These are phyloP conservation scores for Agriopis leucophaearia DNA, from an alignment of 2,888 invertebrate species.

Conservation along the genomic window DNA sequence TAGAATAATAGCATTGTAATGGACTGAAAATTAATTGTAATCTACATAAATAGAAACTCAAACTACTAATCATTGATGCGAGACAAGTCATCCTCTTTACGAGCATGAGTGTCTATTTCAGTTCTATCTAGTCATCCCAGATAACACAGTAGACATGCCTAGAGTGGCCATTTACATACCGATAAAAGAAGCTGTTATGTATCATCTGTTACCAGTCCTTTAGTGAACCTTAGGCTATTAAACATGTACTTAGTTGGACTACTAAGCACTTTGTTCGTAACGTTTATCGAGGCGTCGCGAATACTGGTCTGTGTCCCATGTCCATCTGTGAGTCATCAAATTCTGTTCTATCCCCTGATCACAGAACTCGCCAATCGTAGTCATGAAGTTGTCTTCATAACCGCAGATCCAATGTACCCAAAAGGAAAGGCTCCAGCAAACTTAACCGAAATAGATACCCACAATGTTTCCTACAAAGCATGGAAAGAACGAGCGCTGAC, in stretches of 20 bases:
- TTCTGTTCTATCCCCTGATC: conserved; percentile 10
- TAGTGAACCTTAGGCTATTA: neutral
- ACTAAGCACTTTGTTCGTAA: conserved; percentile 4
- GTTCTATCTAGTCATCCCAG: neutral
- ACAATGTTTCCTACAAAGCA: conserved; percentile 5
- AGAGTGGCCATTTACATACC: neutral
- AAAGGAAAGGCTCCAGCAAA: conserved; percentile 53
- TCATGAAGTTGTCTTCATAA: conserved; percentile 68
- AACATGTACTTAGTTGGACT: conserved; percentile 1
- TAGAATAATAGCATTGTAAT: no score
- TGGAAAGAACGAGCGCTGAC: neutral
- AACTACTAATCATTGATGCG: neutral
- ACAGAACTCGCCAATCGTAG: conserved; percentile 48
- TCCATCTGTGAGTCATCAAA: conserved; percentile 26
- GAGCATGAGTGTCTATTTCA: neutral
- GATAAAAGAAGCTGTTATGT: neutral
- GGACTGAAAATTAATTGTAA: no score
- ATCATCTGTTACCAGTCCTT: neutral
- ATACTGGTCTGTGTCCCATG: conserved; percentile 22
- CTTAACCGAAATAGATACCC: conserved; percentile 31
- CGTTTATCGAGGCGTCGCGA: conserved; percentile 12
- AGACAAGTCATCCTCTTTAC: neutral
- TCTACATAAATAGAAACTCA: neutral
- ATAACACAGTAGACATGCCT: neutral
- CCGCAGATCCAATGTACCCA: conserved; percentile 59